Conservation (phyloP, 2,113 vertebrate genomes). For the Bos javanicus region DNA sequence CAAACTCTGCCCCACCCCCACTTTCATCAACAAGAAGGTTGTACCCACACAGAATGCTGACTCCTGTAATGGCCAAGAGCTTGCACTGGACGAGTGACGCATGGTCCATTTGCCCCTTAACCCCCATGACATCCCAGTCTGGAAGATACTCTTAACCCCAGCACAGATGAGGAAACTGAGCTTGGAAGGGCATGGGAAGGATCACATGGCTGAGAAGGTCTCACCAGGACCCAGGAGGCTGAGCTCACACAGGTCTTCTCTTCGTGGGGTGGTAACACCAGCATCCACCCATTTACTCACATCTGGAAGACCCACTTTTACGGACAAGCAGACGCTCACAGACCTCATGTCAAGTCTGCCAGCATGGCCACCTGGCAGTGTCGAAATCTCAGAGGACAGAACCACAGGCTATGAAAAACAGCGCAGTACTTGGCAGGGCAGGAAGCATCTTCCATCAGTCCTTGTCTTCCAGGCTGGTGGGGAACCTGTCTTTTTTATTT, state of each 20-base stretch:
- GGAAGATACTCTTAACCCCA: fast-evolving
- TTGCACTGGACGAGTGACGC: fast-evolving
- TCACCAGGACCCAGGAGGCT: fast-evolving
- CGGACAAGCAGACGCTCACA: fast-evolving
- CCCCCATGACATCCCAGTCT: fast-evolving
- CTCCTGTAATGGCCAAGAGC: fast-evolving
- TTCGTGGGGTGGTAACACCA: fast-evolving
- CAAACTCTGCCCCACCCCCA: fast-evolving
- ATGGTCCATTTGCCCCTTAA: fast-evolving
- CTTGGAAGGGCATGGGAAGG: fast-evolving
- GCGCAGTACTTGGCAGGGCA: fast-evolving
- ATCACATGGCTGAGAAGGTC: fast-evolving
- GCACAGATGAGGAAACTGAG: not conserved
- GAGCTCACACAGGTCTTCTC: not conserved
- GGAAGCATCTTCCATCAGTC: not conserved
- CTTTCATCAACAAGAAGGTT: fast-evolving
- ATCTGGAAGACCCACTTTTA: fast-evolving
- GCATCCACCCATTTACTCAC: fast-evolving
- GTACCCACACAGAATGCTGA: fast-evolving
- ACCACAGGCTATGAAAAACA: fast-evolving
- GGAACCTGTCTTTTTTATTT: not conserved
- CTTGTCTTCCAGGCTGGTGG: fast-evolving
- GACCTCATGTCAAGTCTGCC: not conserved
- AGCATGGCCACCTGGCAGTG: fast-evolving
- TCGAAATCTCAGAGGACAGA: fast-evolving